These are phyloP conservation scores for Calidris pugnax DNA, from an alignment of 2,113 vertebrate genomes.

Conservation along the genomic window DNA sequence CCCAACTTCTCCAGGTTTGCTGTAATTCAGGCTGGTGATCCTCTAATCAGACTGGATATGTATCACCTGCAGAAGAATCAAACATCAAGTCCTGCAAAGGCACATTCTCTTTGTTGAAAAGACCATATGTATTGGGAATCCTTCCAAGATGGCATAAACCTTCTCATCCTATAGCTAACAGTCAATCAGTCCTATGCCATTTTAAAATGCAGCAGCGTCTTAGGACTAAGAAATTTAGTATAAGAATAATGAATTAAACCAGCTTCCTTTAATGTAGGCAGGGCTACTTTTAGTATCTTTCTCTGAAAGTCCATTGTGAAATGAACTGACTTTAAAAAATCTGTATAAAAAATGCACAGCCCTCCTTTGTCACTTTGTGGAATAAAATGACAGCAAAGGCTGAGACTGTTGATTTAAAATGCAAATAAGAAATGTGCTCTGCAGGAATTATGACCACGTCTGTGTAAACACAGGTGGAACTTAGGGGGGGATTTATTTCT, in stretches of 20 bases:
- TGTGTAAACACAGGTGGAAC: constrained; percentile 2
- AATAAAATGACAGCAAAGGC: constrained; percentile 10
- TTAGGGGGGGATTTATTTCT: neutral
- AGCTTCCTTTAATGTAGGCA: neutral
- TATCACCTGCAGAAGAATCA: neutral
- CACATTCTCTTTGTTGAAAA: neutral
- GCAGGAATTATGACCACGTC: neutral
- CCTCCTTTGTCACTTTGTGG: neutral
- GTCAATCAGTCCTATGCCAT: neutral
- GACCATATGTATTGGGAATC: neutral
- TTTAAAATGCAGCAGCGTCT: neutral
- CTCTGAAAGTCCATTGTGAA: neutral
- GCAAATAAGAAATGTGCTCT: constrained; percentile 5
- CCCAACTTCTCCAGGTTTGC: neutral
- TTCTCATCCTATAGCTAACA: neutral
- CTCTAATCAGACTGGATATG: neutral
- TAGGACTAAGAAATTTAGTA: neutral
- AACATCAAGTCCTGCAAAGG: neutral
- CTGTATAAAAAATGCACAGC: neutral
- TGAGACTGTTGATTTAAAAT: constrained; percentile 56
- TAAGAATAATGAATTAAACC: neutral
- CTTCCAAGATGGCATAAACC: neutral
- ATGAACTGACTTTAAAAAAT: neutral
- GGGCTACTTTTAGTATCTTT: neutral
- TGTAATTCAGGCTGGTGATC: neutral